Percentiles rank a stretch among this genome's conserved stretches.
phyloP scores from a whole-genome alignment of 2,113 vertebrate species.

The Ammodytes marinus region DNA sequence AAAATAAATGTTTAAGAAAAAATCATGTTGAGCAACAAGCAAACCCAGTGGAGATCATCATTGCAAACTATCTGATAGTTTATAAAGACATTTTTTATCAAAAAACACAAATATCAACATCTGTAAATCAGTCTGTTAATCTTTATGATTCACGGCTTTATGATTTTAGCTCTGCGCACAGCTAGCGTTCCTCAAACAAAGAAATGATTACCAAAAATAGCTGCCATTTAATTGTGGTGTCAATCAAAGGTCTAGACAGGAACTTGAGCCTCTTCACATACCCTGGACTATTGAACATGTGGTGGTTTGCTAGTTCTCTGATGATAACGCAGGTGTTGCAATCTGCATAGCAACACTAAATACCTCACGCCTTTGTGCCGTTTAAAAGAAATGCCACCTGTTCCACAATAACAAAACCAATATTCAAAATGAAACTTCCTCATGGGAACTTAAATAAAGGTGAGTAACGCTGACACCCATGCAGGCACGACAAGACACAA shows the following conservation, averaged over 20 bases:
- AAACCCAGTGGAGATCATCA: too few relatives aligned
- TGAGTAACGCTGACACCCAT: neutral
- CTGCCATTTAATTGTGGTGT: neutral
- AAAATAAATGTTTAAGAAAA: too few relatives aligned
- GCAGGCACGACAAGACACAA: neutral
- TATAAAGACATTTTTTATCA: too few relatives aligned
- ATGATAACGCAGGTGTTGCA: neutral
- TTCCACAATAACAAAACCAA: conserved; percentile 11
- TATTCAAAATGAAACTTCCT: conserved; percentile 19
- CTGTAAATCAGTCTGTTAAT: neutral
- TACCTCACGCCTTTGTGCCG: conserved; percentile 6
- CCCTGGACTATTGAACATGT: neutral
- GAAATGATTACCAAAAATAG: neutral
- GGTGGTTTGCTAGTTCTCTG: neutral
- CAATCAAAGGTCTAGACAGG: neutral
- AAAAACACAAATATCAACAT: neutral
- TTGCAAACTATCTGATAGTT: too few relatives aligned
- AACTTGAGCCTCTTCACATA: neutral
- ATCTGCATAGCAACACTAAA: neutral
- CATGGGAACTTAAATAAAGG: conserved; percentile 1
- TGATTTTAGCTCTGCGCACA: neutral
- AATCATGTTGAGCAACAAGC: too few relatives aligned
- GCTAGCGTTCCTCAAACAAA: neutral
- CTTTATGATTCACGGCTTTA: too few relatives aligned
- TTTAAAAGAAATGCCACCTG: conserved; percentile 4